Evolutionary conservation across 2,113 vertebrate species (phyloP), one percentile per base, ranked within the genome.

Genomic region (Ginglymostoma cirratum): DNA sequence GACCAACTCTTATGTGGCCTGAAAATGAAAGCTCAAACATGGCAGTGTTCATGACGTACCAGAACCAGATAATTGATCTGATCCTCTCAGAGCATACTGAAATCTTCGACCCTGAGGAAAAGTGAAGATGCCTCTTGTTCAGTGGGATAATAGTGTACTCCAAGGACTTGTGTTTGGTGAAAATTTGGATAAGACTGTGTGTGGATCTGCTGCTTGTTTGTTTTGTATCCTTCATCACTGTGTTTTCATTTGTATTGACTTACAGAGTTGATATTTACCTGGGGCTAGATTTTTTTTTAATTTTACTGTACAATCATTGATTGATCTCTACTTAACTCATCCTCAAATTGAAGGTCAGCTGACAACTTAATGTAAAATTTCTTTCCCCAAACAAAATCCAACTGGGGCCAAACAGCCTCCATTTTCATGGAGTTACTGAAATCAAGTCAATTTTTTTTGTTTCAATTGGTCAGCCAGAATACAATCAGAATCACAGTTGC

Each of bases 21-120:
- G 98, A 99, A 97, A 97, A 98, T 94, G 99, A 99, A 55, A 96
- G 93, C 0, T 98, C 98, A 78, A 99, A 98, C 97, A 98, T 99
- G 98, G 99, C 98, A 0, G 96, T 99, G 93, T 98, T 99, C 97
- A 99, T 99, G 99, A 97, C 99, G 12, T 99, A 99, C 97, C 99
- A 99, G 97, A 99, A 99, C 97, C 99, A 99, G 97, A 98, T 99
- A 67, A 98, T 98, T 52, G 99, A 99, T 97, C 98, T 98, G 96
- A 98, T 99, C 97, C 97, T 99, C 96, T 98, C 97, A 0, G 98
- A 99, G 96, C 98, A 98, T 96, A 96, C 95, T 95, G 97, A 98
- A 96, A 98, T 99, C 97, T 99, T 99, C 97, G 72, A 97, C 97
- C 97, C 97, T 0, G 96, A 70, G 17, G 45, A 2, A 69, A 52